Evolutionary conservation across 1,140 invertebrate genomes (phyloP).

Genomic region (Myzus persicae): DNA sequence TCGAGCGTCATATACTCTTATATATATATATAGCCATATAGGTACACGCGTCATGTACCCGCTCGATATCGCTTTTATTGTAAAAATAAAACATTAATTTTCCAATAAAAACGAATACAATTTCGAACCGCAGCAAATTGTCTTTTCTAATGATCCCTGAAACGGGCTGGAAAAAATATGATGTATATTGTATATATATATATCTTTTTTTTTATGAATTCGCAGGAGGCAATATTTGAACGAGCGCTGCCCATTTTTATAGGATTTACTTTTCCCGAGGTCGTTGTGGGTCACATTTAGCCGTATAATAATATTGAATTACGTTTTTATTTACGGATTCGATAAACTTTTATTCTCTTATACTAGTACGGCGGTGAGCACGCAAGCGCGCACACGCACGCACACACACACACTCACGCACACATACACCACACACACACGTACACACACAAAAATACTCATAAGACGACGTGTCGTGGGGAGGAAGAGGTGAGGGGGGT

Average conservation of each 20-base stretch:
- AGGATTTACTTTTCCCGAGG: slow-evolving; percentile 25
- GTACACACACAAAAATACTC: not conserved
- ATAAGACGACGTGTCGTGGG: not conserved
- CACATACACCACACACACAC: not conserved
- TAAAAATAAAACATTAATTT: slow-evolving; percentile 22
- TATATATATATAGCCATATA: no score
- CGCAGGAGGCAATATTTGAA: not conserved
- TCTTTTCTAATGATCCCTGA: slow-evolving; percentile 32
- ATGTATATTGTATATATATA: not conserved
- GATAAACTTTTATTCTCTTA: slow-evolving; percentile 41
- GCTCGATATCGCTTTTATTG: not conserved
- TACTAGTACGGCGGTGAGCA: not conserved
- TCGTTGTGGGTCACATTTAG: slow-evolving; percentile 37
- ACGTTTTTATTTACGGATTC: slow-evolving; percentile 53
- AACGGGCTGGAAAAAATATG: slow-evolving; percentile 24
- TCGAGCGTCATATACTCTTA: not conserved
- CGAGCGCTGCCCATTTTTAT: slow-evolving; percentile 26
- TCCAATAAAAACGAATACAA: not conserved
- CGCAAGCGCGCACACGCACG: not conserved
- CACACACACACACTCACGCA: not conserved
- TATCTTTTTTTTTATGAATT: slow-evolving; percentile 30
- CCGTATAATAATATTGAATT: slow-evolving; percentile 49
- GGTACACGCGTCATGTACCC: no score
- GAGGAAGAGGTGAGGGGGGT: not conserved
- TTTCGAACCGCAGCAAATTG: not conserved